Evolutionary conservation across 2,113 vertebrate genomes (phyloP).

Genomic region (Ageneiosus marmoratus): DNA sequence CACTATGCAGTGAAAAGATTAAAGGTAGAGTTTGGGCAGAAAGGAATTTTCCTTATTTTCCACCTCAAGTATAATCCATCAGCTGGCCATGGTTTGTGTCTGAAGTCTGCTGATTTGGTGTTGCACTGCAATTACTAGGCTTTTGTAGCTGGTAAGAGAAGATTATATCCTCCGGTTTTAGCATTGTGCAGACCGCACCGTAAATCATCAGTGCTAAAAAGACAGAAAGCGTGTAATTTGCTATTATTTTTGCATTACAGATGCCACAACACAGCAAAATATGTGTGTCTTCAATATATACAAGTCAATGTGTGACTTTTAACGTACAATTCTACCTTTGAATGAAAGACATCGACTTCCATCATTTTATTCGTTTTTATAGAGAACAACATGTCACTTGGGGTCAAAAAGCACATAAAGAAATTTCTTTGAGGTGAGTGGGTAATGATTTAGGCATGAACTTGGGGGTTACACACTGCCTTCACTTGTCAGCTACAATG

Average conservation of each 20-base stretch:
- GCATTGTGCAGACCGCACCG: background rate
- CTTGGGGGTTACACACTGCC: background rate
- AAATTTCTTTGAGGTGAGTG: background rate
- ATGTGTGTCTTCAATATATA: background rate
- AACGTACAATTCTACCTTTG: background rate
- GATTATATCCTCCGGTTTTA: slow-evolving; percentile 7
- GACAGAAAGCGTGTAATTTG: background rate
- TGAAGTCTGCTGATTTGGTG: background rate
- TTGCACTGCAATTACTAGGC: background rate
- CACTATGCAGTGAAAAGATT: background rate
- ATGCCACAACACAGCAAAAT: background rate
- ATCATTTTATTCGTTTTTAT: background rate
- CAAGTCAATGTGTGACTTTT: background rate
- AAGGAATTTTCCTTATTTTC: background rate
- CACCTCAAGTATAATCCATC: background rate
- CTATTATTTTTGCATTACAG: background rate
- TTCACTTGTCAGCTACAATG: slow-evolving; percentile 4
- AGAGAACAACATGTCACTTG: background rate
- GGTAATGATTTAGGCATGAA: slow-evolving; percentile 16
- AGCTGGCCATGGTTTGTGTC: background rate
- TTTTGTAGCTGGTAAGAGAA: background rate
- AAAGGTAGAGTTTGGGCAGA: background rate
- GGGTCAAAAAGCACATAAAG: background rate
- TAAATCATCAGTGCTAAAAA: slow-evolving; percentile 5
- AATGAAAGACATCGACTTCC: background rate